A percentile compares a stretch with the other conserved stretches of the same genome.
phyloP scores from a whole-genome alignment of 2,888 invertebrate genomes.

The Lampropteryx suffumata region DNA sequence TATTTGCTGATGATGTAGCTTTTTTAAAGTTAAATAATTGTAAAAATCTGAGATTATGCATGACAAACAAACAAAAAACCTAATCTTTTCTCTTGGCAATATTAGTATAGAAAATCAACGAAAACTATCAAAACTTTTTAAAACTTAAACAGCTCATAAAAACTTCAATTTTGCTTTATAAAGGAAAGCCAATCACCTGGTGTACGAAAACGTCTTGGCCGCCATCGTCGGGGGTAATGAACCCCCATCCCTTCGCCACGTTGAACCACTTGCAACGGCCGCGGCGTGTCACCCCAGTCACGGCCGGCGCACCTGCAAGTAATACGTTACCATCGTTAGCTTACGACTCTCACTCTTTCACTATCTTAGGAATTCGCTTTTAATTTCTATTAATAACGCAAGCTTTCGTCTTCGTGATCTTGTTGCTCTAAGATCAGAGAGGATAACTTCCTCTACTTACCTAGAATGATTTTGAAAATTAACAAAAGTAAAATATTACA shows the following conservation, averaged over 20 bases:
- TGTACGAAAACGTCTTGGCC: constrained; percentile 96
- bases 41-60: too few species aligned
- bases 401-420: constrained; percentile 1
- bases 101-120: too few species aligned
- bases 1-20: too few species aligned
- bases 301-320: constrained; percentile 66
- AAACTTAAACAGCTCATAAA: constrained; percentile 5
- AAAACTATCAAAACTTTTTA: too few species aligned
- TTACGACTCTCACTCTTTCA: constrained; percentile 22
- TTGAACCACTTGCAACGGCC: constrained; percentile 98
- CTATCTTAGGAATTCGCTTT: constrained; percentile 21
- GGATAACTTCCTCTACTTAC: too few species aligned
- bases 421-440: too few species aligned
- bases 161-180: constrained; percentile 12
- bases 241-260: constrained; percentile 97
- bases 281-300: constrained; percentile 84
- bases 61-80: too few species aligned
- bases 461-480: too few species aligned
- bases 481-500: too few species aligned
- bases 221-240: constrained; percentile 95
- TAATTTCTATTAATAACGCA: constrained; percentile 13
- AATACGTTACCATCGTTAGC: constrained; percentile 38
- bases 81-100: too few species aligned
- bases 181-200: constrained; percentile 85
- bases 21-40: too few species aligned